Evolutionary conservation across 2,888 invertebrate genomes (phyloP).

Genomic region (Drosophila fungiperda): DNA sequence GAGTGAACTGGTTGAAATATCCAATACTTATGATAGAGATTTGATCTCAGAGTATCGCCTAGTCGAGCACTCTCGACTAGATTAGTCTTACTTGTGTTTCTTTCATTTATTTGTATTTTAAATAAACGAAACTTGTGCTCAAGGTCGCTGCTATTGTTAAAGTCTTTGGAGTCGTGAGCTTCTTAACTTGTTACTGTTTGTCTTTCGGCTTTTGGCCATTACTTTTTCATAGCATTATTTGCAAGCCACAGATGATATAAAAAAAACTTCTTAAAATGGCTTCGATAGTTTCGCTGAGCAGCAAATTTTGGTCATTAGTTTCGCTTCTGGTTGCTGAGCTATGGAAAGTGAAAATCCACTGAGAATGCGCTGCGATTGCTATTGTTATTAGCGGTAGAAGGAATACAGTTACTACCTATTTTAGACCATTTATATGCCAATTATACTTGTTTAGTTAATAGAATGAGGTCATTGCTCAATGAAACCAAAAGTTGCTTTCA

Average conservation of each 20-base stretch:
- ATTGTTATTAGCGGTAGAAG: conserved; percentile 11
- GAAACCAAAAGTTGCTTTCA: conserved; percentile 22
- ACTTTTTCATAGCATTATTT: conserved; percentile 36
- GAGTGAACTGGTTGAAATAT: not conserved
- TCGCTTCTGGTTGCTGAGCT: conserved; percentile 22
- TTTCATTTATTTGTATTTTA: conserved; percentile 14
- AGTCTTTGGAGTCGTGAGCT: conserved; percentile 65
- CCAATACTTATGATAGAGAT: not conserved
- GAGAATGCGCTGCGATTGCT: conserved; percentile 25
- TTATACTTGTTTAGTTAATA: not conserved
- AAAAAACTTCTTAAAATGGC: conserved; percentile 33
- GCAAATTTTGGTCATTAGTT: conserved; percentile 32
- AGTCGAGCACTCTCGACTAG: not conserved
- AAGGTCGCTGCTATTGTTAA: conserved; percentile 72
- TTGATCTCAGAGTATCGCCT: not conserved
- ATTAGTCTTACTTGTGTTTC: conserved; percentile 16
- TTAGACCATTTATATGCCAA: not conserved
- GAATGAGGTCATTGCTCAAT: conserved; percentile 24
- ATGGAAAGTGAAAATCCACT: conserved; percentile 56
- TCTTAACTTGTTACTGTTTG: conserved; percentile 69
- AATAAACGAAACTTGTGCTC: conserved; percentile 56
- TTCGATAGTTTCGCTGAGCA: conserved; percentile 27
- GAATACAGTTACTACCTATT: conserved; percentile 6
- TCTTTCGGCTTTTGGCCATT: conserved; percentile 49
- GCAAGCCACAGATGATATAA: conserved; percentile 21